Evolutionary conservation across 1,140 invertebrate species (phyloP).

Genomic region (Saccostrea echinata): DNA sequence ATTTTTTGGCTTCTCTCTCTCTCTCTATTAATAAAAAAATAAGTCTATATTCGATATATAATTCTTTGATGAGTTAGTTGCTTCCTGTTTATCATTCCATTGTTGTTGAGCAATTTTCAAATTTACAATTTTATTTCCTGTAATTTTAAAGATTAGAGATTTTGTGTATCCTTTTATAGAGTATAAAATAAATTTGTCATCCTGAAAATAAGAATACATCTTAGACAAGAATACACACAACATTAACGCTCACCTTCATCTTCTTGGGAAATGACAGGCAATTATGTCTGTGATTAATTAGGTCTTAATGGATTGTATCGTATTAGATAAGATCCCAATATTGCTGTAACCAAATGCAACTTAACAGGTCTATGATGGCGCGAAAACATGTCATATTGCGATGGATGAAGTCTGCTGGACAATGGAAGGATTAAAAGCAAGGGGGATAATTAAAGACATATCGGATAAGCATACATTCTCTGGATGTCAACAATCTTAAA

Average conservation of each 20-base stretch:
- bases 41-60: too few species aligned
- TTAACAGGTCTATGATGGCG: not conserved
- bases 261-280: not conserved
- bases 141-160: too few species aligned
- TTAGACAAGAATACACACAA: not conserved
- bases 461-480: constrained; percentile 1
- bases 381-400: constrained; percentile 28
- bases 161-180: not conserved
- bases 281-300: constrained; percentile 27
- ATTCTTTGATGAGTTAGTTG: too few species aligned
- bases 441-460: constrained; percentile 28
- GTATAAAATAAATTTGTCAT: not conserved
- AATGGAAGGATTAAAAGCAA: not conserved
- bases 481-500: constrained; percentile 28
- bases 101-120: too few species aligned
- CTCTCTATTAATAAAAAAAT: too few species aligned
- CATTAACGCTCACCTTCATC: not conserved
- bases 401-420: constrained; percentile 21
- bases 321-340: constrained; percentile 6
- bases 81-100: too few species aligned
- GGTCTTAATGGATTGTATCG: constrained; percentile 31
- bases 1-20: too few species aligned
- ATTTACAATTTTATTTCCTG: too few species aligned
- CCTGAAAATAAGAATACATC: not conserved
- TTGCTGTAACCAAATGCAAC: not conserved